Base-by-base conservation (phyloP, 1,140 invertebrate genomes). In the Bilobella aurantiaca region DNA sequence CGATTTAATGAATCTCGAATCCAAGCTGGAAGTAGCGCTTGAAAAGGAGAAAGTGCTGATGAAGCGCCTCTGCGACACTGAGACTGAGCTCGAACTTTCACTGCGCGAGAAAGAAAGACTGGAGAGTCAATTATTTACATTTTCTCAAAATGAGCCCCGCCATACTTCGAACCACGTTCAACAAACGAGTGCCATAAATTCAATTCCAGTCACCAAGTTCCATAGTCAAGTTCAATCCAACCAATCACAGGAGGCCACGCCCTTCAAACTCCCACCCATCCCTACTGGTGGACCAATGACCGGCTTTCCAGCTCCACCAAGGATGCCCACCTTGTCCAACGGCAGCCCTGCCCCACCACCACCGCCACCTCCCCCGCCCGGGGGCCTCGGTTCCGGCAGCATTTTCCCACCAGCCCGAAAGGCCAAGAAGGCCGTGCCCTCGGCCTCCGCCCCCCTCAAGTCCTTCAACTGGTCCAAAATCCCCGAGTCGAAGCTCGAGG, bases 61-160 rank as follows among this genome's bases (percentile, higher is more conserved):
- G 25, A 87, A 86, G 12, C 86, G 87, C 74, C 77, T 96, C 29
- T 86, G 90, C 1, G 93, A 93, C 74, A 96, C 94, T 79, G 93
- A 97, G 77, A 90, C 93, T 77, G 93, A 96, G 76, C 78, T 94
- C 64, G 93, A 96, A 79, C 80, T 90, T 69, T 84, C 87, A 75
- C 86, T 84, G 53, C 91, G 95, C 75, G 92, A 96, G 80, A 91
- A 91, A 76, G 84, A 85, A 77, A 73, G 47, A 27, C 28, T 56
- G 28, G 23, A 42, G 23, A 53, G 49, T 23, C 49, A 53, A 23
- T 23, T 53, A 5, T 53, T 16, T 23, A 12, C 14, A 58, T 12
- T 58, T 23, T 12, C 57, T 58, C 25, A 29, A 29, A 14, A 58
- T 8, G 3, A 27, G 57, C 8, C 5, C 12, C 3, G 29, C 12